phyloP scores from a whole-genome alignment of 1,140 invertebrate genomes.

The Drosophila fuyamai region DNA sequence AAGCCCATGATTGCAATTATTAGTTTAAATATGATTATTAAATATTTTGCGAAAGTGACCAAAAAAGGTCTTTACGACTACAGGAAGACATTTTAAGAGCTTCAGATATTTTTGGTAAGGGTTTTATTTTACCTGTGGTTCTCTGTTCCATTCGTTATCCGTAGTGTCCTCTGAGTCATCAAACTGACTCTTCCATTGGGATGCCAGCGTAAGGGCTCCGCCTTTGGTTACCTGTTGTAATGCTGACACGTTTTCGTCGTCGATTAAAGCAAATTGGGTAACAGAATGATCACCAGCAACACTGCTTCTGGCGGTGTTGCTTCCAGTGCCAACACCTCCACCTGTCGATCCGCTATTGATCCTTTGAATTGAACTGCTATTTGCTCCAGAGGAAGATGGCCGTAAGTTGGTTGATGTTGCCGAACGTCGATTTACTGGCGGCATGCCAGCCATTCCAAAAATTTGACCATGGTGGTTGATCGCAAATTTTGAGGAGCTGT shows the following conservation, averaged over 20 bases:
- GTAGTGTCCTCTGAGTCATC: constrained; percentile 96
- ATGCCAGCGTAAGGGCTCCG: constrained; percentile 92
- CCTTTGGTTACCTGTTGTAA: constrained; percentile 92
- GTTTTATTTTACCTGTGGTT: constrained; percentile 84
- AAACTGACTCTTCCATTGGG: constrained; percentile 97
- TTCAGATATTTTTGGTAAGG: background rate
- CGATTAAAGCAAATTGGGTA: constrained; percentile 96
- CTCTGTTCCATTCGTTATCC: constrained; percentile 96
- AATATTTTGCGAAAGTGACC: background rate
- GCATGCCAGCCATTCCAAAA: constrained; percentile 31
- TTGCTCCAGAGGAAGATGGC: constrained; percentile 84
- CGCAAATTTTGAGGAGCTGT: constrained; percentile 14
- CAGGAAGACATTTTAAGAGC: constrained; percentile 68
- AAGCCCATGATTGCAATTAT: background rate
- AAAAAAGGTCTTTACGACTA: constrained; percentile 1
- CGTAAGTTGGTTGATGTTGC: constrained; percentile 70
- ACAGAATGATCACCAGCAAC: constrained; percentile 86
- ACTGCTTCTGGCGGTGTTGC: constrained; percentile 71
- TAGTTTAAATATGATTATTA: background rate
- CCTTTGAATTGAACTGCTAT: constrained; percentile 75
- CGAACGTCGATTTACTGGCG: constrained; percentile 62
- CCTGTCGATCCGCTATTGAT: constrained; percentile 71
- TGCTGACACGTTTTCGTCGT: constrained; percentile 96
- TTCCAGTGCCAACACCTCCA: constrained; percentile 13
- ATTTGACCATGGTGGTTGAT: constrained; percentile 39